Percentiles rank a stretch among this genome's conserved stretches.
Conservation (phyloP, 1,140 invertebrate species). For the Drosophila sechellia region DNA sequence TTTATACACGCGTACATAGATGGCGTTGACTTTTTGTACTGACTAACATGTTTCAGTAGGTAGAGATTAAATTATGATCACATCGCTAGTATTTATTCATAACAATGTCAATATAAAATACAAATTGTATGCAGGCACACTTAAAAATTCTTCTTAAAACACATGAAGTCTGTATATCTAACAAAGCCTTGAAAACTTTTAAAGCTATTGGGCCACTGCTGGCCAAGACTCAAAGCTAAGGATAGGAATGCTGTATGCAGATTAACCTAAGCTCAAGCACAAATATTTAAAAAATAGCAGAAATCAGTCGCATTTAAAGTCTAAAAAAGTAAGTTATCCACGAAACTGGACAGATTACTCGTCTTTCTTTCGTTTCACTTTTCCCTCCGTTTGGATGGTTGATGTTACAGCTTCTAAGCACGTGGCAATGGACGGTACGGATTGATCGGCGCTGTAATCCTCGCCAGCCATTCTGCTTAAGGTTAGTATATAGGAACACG, state of each 20-base stretch:
- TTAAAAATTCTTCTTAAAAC: neutral
- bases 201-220: constrained; percentile 54
- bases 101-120: constrained; percentile 13
- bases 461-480: constrained; percentile 89
- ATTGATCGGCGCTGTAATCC: constrained; percentile 86
- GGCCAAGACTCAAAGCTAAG: constrained; percentile 23
- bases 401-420: constrained; percentile 94
- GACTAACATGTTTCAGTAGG: constrained; percentile 22
- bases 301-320: constrained; percentile 50
- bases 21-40: constrained; percentile 57
- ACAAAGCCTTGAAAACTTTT: constrained; percentile 53
- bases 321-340: constrained; percentile 15
- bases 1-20: constrained; percentile 13
- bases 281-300: constrained; percentile 27
- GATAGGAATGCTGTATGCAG: constrained; percentile 43
- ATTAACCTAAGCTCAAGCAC: constrained; percentile 7
- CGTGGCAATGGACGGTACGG: constrained; percentile 87
- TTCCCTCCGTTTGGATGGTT: constrained; percentile 96
- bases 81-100: constrained; percentile 41
- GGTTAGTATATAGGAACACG: constrained; percentile 95
- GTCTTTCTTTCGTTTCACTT: constrained; percentile 93
- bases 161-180: neutral
- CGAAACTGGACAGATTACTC: constrained; percentile 84
- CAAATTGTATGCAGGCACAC: constrained; percentile 13
- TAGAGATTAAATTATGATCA: constrained; percentile 72